Base-by-base conservation (phyloP, 1,140 invertebrate species). In the Oscheius sp. region DNA sequence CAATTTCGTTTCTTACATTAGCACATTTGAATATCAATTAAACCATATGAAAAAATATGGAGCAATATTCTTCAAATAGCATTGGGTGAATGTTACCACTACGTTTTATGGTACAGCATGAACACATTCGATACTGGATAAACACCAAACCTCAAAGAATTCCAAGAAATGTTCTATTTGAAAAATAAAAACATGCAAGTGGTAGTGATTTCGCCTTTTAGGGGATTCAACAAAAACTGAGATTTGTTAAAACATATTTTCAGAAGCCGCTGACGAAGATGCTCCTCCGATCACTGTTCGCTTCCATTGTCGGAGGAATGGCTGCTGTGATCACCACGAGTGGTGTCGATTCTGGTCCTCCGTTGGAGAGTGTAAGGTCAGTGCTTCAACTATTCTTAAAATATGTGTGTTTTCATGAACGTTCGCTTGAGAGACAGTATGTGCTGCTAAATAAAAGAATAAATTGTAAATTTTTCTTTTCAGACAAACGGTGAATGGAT, bases 261-360 rank as follows among this genome's bases (percentile, higher is more conserved):
- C 61, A 64, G 70, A 58, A 31, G 61, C 62, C 36, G 61, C 45
- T 26, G 45, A 65, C 42, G 61, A 64, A 49, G 36, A 64, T 10
- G 13, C 31, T 35, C 32, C 63, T 64, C 82, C 82, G 36, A 62
- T 84, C 1, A 83, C 79, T 3, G 31, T 61, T 36, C 78, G 80
- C 26, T 83, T 83, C 66, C 82, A 83, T 55, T 83, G 82, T 35
- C 69, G 78, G n/a, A 68, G 62, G 32, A 83, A 83, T 73, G 82
- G 83, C 1, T 83, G 82, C 64, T 83, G 82, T 58, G 82, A 83
- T 73, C 83, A 84, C 52, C 82, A 83, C 49, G 82, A 83, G 74
- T 83, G 82, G 82, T 83, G 82, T 58, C 45, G 83, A 32, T 83
- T 83, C 62, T 83, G 82, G 82, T 83, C 82, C 7, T 79, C 79